Evolutionary conservation across 2,888 invertebrate species (phyloP).

Genomic region (Cryptus viduatorius): DNA sequence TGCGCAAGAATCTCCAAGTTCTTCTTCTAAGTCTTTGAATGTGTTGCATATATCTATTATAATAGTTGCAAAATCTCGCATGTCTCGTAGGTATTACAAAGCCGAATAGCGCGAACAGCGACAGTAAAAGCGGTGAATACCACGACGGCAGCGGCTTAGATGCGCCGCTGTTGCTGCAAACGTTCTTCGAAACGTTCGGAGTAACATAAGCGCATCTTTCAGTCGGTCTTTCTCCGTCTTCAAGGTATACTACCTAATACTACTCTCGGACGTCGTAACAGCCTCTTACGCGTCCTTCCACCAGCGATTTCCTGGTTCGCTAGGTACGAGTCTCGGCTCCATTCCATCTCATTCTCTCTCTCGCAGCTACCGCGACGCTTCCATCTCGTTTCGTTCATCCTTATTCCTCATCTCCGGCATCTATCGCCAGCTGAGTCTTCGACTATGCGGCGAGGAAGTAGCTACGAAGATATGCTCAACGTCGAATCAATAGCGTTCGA

Average conservation of each 20-base stretch:
- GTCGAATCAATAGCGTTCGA: slow-evolving; percentile 63
- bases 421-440: slow-evolving; percentile 21
- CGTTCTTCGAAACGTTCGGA: slow-evolving; percentile 27
- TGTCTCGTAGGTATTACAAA: slow-evolving; percentile 22
- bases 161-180: slow-evolving; percentile 14
- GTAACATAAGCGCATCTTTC: slow-evolving; percentile 10
- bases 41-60: slow-evolving; percentile 4
- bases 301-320: slow-evolving; percentile 64
- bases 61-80: slow-evolving; percentile 29
- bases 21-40: neutral
- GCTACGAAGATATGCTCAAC: slow-evolving; percentile 43
- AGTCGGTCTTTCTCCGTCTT: slow-evolving; percentile 34
- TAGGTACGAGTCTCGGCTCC: slow-evolving; percentile 54
- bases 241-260: slow-evolving; percentile 36
- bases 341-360: slow-evolving; percentile 44
- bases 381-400: slow-evolving; percentile 42
- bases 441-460: slow-evolving; percentile 20
- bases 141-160: neutral
- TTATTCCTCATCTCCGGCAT: slow-evolving; percentile 64
- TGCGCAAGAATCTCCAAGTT: neutral
- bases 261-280: slow-evolving; percentile 58
- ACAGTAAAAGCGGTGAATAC: slow-evolving; percentile 32
- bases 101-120: neutral
- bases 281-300: slow-evolving; percentile 61
- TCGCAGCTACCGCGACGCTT: slow-evolving; percentile 33